A percentile compares a stretch with the other conserved stretches of the same genome.
Conservation (phyloP, 2,797 vertebrate genomes). For the Macropus fuliginosus region DNA sequence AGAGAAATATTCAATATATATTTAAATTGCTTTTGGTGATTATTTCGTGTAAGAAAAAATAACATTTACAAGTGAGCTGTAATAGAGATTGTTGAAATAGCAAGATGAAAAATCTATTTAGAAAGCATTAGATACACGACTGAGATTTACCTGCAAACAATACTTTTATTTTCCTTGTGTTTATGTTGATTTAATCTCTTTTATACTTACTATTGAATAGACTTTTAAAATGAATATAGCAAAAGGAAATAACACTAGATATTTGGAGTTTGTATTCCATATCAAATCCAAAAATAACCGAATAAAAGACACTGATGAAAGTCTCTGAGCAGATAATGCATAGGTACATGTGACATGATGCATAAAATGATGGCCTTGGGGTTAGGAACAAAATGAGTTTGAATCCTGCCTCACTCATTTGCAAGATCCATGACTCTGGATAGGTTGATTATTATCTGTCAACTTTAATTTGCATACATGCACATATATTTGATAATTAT, state of each 20-base stretch:
- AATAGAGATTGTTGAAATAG: slow-evolving; percentile 22
- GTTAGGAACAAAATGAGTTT: not conserved
- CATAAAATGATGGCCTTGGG: not conserved
- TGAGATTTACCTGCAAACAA: slow-evolving; percentile 36
- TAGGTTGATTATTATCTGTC: not conserved
- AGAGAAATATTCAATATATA: slow-evolving; percentile 10
- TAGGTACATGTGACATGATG: not conserved
- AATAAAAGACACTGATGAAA: not conserved
- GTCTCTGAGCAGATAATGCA: not conserved
- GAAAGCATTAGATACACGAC: slow-evolving; percentile 24
- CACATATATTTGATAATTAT: not conserved
- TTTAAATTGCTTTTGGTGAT: slow-evolving; percentile 2
- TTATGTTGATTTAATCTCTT: slow-evolving; percentile 38
- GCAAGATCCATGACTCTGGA: not conserved
- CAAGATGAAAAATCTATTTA: slow-evolving; percentile 16
- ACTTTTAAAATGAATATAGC: not conserved
- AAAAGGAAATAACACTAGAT: not conserved
- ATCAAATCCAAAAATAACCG: slow-evolving; percentile 19
- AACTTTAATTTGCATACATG: not conserved
- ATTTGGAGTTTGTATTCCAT: not conserved
- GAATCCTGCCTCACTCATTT: not conserved
- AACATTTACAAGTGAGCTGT: slow-evolving; percentile 40
- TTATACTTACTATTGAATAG: slow-evolving; percentile 38
- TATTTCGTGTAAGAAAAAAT: slow-evolving; percentile 37
- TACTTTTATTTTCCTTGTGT: slow-evolving; percentile 5